These are phyloP conservation scores for Eueides isabella DNA, from an alignment of 1,140 invertebrate species.

Conservation along the genomic window DNA sequence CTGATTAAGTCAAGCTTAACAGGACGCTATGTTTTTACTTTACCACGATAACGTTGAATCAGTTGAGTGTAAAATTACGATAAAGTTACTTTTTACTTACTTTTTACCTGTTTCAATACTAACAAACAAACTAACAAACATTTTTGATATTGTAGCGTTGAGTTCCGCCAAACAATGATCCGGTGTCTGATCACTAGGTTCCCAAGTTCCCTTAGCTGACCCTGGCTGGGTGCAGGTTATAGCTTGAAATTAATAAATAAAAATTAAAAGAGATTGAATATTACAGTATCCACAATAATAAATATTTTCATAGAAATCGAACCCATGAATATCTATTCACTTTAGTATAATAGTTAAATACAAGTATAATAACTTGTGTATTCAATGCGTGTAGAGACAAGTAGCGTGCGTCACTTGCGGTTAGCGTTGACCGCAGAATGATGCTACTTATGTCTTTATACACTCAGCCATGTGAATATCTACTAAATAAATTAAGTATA, in stretches of 20 bases:
- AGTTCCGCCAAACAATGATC: too few species aligned
- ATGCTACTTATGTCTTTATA: background rate
- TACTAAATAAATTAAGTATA: too few species aligned
- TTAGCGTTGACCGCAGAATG: background rate
- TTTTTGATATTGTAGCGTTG: background rate
- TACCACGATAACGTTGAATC: background rate
- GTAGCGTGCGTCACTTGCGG: constrained; percentile 11
- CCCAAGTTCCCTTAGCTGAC: too few species aligned
- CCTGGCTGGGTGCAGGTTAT: too few species aligned
- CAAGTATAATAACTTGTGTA: background rate
- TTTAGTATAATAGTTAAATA: background rate
- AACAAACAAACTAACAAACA: background rate
- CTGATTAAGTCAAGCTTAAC: background rate
- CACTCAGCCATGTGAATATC: background rate
- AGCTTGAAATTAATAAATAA: too few species aligned
- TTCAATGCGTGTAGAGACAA: background rate
- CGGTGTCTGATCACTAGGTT: too few species aligned
- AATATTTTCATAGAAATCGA: background rate
- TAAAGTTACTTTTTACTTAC: background rate
- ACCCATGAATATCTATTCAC: background rate
- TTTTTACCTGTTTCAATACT: background rate
- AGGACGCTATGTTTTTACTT: background rate
- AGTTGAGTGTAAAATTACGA: constrained; percentile 3
- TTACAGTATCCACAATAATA: too few species aligned
- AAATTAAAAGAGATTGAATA: too few species aligned